These are phyloP conservation scores for Phylloscopus trochilus DNA, from an alignment of 2,113 vertebrate species.

Conservation along the genomic window DNA sequence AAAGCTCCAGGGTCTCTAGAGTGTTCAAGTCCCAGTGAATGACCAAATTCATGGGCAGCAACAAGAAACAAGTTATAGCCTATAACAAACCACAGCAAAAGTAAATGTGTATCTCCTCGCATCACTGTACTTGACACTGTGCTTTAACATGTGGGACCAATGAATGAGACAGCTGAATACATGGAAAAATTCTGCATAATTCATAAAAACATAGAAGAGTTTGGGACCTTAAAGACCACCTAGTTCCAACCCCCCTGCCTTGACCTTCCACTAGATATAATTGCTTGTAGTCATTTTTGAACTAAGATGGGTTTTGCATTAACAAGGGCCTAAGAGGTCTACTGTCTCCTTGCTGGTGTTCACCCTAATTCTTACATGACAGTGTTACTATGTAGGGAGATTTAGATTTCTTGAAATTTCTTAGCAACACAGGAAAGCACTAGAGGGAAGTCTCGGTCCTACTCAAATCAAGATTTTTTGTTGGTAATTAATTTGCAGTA, in stretches of 20 bases:
- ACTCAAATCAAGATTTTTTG: neutral
- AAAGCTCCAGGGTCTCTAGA: slow-evolving; percentile 88
- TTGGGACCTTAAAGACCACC: neutral
- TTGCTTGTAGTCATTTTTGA: neutral
- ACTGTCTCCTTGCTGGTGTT: neutral
- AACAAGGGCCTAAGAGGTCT: accelerated
- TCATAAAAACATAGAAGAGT: neutral
- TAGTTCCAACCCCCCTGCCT: neutral
- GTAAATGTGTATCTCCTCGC: neutral
- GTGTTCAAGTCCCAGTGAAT: slow-evolving; percentile 91
- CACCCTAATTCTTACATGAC: neutral
- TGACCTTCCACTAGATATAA: neutral
- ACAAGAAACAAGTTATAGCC: slow-evolving; percentile 94
- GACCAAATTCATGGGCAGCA: slow-evolving; percentile 92
- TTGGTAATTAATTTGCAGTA: neutral
- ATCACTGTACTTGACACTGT: neutral
- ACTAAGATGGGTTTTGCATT: neutral
- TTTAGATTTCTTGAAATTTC: neutral
- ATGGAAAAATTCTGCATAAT: neutral
- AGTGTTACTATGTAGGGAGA: neutral
- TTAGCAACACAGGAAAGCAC: neutral
- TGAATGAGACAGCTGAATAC: neutral
- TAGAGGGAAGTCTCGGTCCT: neutral
- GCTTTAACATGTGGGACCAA: neutral
- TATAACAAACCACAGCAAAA: slow-evolving; percentile 51